Evolutionary conservation across 2,113 vertebrate species (phyloP), one percentile per base, ranked within the genome.

Genomic region (Notechis scutatus): DNA sequence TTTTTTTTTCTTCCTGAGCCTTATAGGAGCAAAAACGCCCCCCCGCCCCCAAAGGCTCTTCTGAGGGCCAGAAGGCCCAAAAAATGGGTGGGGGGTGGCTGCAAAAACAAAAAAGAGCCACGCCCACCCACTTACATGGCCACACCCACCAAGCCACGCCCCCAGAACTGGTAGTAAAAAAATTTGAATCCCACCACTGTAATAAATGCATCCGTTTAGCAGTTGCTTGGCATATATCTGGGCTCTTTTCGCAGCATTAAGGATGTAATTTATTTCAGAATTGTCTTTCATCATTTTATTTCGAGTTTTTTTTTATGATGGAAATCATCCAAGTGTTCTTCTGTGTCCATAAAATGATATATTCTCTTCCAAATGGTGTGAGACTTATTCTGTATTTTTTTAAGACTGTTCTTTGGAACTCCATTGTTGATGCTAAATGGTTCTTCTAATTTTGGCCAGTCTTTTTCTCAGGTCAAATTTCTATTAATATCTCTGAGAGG

Each of bases 191-290:
- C 47, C 8, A 50, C 47, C 47, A 50, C 47, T 50, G 91, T 96
- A 96, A 96, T 98, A 97, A 97, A 98, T 98, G 96, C 93, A 95
- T 93, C 96, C 97, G 96, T 97, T 96, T 96, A 96, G 96, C 96
- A 95, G 52, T 97, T 95, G 94, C 94, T 93, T 92, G 95, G 94
- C 95, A 95, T 96, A 95, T 96, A 96, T 94, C 95, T 96, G 91
- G 95, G 94, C 96, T 97, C 96, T 94, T 97, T 98, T 97, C 97
- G 97, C 95, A 97, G 92, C 96, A 96, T 96, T 97, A 97, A 98
- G 95, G 97, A 95, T 95, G 96, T 96, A 95, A 96, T 97, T 97
- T 97, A 96, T 96, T 97, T 93, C 0, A 56, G 95, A 93, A 90
- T 92, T 85, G 93, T 95, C 74, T 95, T 95, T 93, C 96, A 91